Base-by-base conservation (phyloP, 2,113 vertebrate genomes). In the Pseudopipra pipra region DNA sequence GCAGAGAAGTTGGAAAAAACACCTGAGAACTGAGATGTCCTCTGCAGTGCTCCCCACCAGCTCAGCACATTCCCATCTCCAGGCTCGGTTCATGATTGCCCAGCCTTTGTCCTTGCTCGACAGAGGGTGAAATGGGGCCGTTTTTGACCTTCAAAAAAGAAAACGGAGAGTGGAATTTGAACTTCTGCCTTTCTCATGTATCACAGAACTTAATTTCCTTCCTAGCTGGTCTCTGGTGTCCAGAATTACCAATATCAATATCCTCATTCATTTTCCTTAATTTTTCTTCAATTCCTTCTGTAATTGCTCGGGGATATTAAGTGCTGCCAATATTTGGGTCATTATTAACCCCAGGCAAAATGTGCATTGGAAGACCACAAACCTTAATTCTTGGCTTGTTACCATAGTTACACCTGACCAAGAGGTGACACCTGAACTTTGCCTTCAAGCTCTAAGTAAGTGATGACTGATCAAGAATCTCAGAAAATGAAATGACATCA, bases 351-450 rank as follows among this genome's bases (percentile, higher is more conserved):
- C 31, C 33, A 86, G 46, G 68, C 35, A 67, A 85, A 56, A 76
- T 4, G n/a, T 68, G 62, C 15, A 30, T 1, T 24, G 55, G 33
- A 56, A 61, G 67, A 92, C 33, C 66, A 73, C 73, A 66, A 28
- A 61, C 66, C 30, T 24, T 24, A 51, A 62, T 68, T 79, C 51
- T 28, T 63, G 44, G 44, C 86, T 72, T 19, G 90, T 97, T 96
- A 52, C 96, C 94, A 96, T 82, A 95, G 97, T 46, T 97, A 96
- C 86, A 51, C 70, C 68, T 33, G 56, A 27, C 51, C 61, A 47
- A 5, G 73, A 68, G 85, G 91, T 68, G 73, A 79, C 81, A 63
- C 37, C 56, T 67, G 92, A 92, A 93, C 87, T 84, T 66, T 88
- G 67, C 63, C 89, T 86, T 78, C 66, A 59, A 71, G 49, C 30